Evolutionary conservation across 1,140 invertebrate genomes (phyloP), one percentile per base, ranked within the genome.

Genomic region (Copidosoma floridanum): DNA sequence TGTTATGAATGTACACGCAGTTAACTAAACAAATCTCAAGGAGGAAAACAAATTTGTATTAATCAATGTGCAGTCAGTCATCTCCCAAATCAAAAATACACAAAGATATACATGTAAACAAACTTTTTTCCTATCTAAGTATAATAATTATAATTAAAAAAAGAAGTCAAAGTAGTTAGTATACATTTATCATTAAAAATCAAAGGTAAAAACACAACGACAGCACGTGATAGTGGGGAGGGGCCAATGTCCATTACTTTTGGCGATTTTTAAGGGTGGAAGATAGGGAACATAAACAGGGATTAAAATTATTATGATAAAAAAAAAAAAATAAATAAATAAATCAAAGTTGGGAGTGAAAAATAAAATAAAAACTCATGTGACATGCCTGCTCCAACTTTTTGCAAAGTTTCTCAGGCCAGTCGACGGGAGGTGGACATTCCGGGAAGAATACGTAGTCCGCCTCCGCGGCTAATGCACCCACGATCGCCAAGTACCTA

Each of bases 361-460:
- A 32, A 32, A 32, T 32, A 32, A 32, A 32, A 32, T 32, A 50
- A n/a, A 50, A 68, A 69, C 62, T 69, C 27, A 65, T 71, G 63
- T 61, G 64, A 80, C 89, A 89, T 89, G 92, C 93, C 87, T 94
- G 90, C 75, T 88, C 82, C 77, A 97, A 86, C 82, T 97, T 97
- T 83, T 87, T 84, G 83, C 93, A 97, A 68, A 98, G 85, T 81
- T 89, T 91, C 75, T 88, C 86, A 79, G 87, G 88, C 95, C 95
- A 98, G 81, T 96, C 94, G 69, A 80, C 79, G 69, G 92, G 90
- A 68, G 95, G 95, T 64, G 96, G 95, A 71, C 82, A 84, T 85
- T 99, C 97, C 57, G 97, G 97, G 69, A 95, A 89, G 86, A 99
- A 99, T 64, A 98, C 93, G 88, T 88, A 95, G 83, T 95, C 93